phyloP scores from a whole-genome alignment of 2,888 invertebrate genomes.

The Eulithis testata region DNA sequence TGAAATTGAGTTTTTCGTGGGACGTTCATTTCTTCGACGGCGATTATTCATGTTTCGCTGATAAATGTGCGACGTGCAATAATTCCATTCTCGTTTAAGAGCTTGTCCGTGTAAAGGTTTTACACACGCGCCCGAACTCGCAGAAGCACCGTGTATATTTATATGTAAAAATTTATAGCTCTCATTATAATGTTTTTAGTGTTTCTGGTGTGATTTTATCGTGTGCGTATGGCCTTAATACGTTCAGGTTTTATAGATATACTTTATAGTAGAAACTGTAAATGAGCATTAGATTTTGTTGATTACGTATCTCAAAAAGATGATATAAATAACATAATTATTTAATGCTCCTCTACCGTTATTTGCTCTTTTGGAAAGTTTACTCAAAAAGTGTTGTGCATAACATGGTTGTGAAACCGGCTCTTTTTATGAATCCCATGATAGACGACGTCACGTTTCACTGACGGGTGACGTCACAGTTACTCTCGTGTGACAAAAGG shows the following conservation, averaged over 20 bases:
- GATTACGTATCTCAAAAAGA: too few species aligned
- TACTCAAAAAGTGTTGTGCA: slow-evolving; percentile 50
- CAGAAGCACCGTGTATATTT: slow-evolving; percentile 51
- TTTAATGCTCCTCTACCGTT: slow-evolving; percentile 40
- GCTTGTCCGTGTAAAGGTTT: slow-evolving; percentile 65
- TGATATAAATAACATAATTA: too few species aligned
- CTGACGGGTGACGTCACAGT: slow-evolving; percentile 29
- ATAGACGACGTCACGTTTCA: slow-evolving; percentile 32
- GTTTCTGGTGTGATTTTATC: slow-evolving; percentile 53
- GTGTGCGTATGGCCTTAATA: slow-evolving; percentile 56
- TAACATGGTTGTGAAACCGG: slow-evolving; percentile 69
- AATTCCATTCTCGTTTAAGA: slow-evolving; percentile 78
- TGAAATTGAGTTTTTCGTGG: slow-evolving; percentile 79
- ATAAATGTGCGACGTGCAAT: slow-evolving; percentile 79
- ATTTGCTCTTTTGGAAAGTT: slow-evolving; percentile 45
- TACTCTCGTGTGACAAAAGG: slow-evolving; percentile 48
- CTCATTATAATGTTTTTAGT: slow-evolving; percentile 64
- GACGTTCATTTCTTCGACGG: slow-evolving; percentile 72
- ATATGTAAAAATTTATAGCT: slow-evolving; percentile 63
- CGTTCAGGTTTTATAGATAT: slow-evolving; percentile 44
- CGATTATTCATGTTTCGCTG: slow-evolving; percentile 77
- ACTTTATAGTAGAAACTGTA: slow-evolving; percentile 44
- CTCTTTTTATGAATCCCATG: slow-evolving; percentile 38
- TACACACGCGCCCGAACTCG: slow-evolving; percentile 60
- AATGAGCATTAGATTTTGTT: slow-evolving; percentile 42